Evolutionary conservation across 2,113 vertebrate species (phyloP).

Genomic region (Poeciliopsis prolifica): DNA sequence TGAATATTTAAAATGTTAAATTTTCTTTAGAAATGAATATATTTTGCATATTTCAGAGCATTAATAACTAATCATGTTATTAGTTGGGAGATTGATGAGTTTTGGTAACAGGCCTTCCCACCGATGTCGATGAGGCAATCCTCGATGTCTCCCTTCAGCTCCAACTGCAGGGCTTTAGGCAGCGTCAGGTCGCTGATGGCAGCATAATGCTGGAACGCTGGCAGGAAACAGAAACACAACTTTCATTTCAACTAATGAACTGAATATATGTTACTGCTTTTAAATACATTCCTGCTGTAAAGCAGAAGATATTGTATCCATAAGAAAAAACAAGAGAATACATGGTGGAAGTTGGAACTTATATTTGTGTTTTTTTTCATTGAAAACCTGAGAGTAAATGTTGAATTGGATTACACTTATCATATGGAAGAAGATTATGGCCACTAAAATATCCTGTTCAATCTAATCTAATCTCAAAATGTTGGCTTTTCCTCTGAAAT

Average conservation of each 20-base stretch:
- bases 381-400: neutral
- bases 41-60: no score
- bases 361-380: no score
- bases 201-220: slow-evolving; percentile 63
- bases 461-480: no score
- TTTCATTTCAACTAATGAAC: neutral
- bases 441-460: no score
- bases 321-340: neutral
- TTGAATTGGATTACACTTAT: neutral
- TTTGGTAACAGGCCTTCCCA: slow-evolving; percentile 61
- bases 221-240: neutral
- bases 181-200: slow-evolving; percentile 81
- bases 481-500: no score
- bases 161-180: slow-evolving; percentile 84
- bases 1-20: no score
- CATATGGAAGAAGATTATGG: no score
- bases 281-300: no score
- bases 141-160: slow-evolving; percentile 90
- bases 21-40: no score
- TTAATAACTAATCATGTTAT: no score
- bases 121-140: slow-evolving; percentile 88
- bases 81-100: no score
- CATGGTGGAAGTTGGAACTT: neutral
- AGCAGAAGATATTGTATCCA: neutral
- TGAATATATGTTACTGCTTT: no score